Conservation (phyloP, 92 coral and sea anemone species). For the Pocillopora grandis region DNA sequence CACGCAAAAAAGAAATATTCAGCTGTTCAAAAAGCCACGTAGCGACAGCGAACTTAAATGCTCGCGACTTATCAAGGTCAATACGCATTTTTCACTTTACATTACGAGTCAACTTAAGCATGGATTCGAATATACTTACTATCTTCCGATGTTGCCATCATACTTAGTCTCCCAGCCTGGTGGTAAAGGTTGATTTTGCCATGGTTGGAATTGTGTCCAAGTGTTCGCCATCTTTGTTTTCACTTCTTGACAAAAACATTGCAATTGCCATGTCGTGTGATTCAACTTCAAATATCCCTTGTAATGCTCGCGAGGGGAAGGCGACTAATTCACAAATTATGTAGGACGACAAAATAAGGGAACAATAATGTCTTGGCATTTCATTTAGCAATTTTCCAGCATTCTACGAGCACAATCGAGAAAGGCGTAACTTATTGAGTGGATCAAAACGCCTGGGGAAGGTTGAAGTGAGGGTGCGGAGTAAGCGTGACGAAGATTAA, state of each 20-base stretch:
- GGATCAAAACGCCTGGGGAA: too few relatives aligned
- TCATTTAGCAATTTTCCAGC: too few relatives aligned
- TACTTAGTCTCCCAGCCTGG: conserved; percentile 92
- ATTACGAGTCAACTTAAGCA: not conserved
- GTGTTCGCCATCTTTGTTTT: conserved; percentile 76
- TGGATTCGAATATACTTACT: conserved; percentile 15
- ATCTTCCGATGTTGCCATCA: conserved; percentile 38
- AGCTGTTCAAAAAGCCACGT: too few relatives aligned
- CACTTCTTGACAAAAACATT: not conserved
- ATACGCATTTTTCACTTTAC: not conserved
- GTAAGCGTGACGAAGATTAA: not conserved
- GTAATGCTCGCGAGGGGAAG: not conserved
- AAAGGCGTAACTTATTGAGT: not conserved
- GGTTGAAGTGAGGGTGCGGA: too few relatives aligned
- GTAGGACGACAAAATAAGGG: too few relatives aligned
- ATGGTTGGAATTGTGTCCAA: conserved; percentile 73
- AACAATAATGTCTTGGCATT: too few relatives aligned
- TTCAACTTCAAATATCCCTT: not conserved
- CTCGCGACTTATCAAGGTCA: not conserved
- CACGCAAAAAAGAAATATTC: too few relatives aligned
- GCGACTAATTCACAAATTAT: too few relatives aligned
- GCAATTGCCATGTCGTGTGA: not conserved
- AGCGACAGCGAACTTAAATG: too few relatives aligned
- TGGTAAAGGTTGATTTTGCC: conserved; percentile 82
- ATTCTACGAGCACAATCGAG: too few relatives aligned